Percentiles rank a stretch among this genome's conserved stretches.
These are phyloP conservation scores for Aplodontia rufa DNA, from an alignment of 2,113 vertebrate genomes.

Conservation along the genomic window DNA sequence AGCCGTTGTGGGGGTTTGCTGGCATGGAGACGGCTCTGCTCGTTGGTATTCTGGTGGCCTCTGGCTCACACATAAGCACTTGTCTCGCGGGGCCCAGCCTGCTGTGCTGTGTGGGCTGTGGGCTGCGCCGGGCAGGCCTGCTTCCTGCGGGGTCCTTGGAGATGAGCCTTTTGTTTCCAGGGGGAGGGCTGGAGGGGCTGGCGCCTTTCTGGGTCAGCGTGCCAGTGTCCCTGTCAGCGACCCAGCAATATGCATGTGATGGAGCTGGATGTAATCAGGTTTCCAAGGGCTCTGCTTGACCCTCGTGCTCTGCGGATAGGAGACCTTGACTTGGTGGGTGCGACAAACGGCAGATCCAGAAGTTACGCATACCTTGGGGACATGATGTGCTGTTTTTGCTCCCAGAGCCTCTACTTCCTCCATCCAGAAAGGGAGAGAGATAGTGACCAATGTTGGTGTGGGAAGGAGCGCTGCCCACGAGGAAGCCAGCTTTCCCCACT, in stretches of 20 bases:
- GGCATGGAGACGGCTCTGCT: constrained; percentile 52
- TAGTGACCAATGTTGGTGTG: neutral
- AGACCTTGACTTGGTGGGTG: neutral
- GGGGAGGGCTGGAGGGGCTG: neutral
- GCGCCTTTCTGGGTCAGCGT: neutral
- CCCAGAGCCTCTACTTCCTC: neutral
- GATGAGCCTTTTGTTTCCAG: neutral
- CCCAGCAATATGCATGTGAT: fast-evolving
- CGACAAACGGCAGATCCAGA: fast-evolving
- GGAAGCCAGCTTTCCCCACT: neutral
- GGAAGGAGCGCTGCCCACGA: neutral
- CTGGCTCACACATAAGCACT: constrained; percentile 69
- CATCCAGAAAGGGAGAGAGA: neutral
- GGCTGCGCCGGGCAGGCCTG: constrained; percentile 13
- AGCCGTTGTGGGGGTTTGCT: constrained; percentile 73
- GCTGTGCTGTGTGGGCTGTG: neutral
- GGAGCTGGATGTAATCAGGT: neutral
- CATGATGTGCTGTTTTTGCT: fast-evolving
- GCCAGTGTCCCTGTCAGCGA: neutral
- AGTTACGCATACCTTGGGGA: neutral
- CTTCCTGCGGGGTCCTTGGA: constrained; percentile 60
- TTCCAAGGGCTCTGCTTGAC: neutral
- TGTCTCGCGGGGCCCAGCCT: constrained; percentile 56
- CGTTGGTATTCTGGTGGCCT: constrained; percentile 67
- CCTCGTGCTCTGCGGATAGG: neutral